Conservation (phyloP, 1,140 invertebrate species). For the Leptinotarsa defecta region DNA sequence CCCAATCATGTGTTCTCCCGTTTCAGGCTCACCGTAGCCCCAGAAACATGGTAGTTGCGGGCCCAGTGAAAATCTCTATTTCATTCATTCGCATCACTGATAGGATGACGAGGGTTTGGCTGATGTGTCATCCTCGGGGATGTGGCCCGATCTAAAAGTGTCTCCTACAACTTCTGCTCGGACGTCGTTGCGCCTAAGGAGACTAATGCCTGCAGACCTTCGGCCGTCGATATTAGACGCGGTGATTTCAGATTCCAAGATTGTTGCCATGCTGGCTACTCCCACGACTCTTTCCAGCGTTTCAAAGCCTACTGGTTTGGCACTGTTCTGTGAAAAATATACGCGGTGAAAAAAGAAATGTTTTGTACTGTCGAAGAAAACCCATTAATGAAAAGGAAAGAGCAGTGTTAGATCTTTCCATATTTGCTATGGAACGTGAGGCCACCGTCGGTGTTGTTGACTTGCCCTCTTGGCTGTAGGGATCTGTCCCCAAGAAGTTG, state of each 20-base stretch:
- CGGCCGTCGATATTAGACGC: no score
- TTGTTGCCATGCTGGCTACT: not conserved
- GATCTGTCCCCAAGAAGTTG: not conserved
- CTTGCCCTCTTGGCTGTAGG: not conserved
- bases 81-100: slow-evolving; percentile 62
- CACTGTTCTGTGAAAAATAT: not conserved
- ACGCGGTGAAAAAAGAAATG: not conserved
- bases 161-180: not conserved
- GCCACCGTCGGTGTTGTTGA: no score
- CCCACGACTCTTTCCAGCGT: not conserved
- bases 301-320: not conserved
- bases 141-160: not conserved
- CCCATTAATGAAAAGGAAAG: not conserved
- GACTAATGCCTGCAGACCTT: not conserved
- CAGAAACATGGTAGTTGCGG: no score
- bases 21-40: no score
- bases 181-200: not conserved
- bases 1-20: no score
- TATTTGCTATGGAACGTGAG: not conserved
- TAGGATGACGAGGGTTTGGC: slow-evolving; percentile 64
- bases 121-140: slow-evolving; percentile 36
- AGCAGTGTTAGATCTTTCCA: not conserved
- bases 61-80: slow-evolving; percentile 64
- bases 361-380: not conserved
- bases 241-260: not conserved